Conservation (phyloP, 2,888 invertebrate genomes). For the Scaptomyza cyrtandrae region DNA sequence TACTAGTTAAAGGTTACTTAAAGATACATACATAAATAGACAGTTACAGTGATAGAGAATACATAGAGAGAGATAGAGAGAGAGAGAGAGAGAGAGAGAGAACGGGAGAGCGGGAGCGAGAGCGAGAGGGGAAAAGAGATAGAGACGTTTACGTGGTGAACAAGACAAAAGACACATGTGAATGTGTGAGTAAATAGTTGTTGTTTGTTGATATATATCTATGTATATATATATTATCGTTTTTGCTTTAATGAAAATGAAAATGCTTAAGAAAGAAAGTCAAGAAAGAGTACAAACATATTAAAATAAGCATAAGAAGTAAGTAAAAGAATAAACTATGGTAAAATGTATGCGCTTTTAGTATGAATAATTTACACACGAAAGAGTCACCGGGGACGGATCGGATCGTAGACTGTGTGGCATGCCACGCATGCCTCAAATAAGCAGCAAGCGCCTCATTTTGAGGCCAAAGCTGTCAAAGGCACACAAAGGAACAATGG, state of each 20-base stretch:
- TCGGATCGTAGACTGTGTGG: conserved; percentile 19
- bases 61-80: conserved; percentile 19
- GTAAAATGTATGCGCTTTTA: conserved; percentile 47
- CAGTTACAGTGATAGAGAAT: conserved; percentile 26
- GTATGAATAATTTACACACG: conserved; percentile 69
- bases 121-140: conserved; percentile 30
- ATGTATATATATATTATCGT: conserved; percentile 39
- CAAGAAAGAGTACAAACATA: conserved; percentile 10
- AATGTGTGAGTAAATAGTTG: conserved; percentile 82
- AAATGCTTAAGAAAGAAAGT: conserved; percentile 34
- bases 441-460: conserved; percentile 80
- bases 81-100: conserved; percentile 35
- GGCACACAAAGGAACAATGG: conserved; percentile 76
- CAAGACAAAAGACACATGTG: conserved; percentile 84
- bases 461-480: conserved; percentile 75
- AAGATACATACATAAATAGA: conserved; percentile 37
- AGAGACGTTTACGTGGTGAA: conserved; percentile 79
- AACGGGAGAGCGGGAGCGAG: conserved; percentile 19
- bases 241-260: conserved; percentile 67
- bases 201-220: conserved; percentile 51
- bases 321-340: conserved; percentile 32
- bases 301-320: conserved; percentile 27
- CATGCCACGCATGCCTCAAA: conserved; percentile 72
- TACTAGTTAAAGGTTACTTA: conserved; percentile 64
- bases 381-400: conserved; percentile 36